These are phyloP conservation scores for Jacana jacana DNA, from an alignment of 2,113 vertebrate genomes.

Conservation along the genomic window DNA sequence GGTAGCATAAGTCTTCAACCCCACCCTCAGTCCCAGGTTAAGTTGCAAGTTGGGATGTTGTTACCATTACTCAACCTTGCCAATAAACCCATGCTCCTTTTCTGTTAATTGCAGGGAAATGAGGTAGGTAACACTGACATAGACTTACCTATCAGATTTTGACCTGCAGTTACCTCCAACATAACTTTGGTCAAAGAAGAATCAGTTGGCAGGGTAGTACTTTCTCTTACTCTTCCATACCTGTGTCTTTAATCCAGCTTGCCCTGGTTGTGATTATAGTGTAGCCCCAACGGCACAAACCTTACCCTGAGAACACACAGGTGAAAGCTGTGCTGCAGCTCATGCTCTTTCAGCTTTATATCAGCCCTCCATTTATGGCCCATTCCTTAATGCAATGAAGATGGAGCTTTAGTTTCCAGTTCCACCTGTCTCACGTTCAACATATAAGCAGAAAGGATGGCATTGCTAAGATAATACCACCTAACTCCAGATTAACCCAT, in stretches of 20 bases:
- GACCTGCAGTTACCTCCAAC: background rate
- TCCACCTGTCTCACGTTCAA: background rate
- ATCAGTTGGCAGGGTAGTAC: background rate
- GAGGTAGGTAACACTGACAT: background rate
- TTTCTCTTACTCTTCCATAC: rapidly evolving
- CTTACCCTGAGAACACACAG: background rate
- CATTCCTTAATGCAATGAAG: background rate
- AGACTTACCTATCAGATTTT: background rate
- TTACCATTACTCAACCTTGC: background rate
- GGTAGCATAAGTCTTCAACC: background rate
- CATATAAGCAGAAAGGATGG: background rate
- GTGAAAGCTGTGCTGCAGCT: background rate
- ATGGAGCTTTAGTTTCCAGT: background rate
- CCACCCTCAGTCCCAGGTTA: background rate
- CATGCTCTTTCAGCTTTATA: background rate
- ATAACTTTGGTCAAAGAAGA: background rate
- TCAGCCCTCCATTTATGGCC: background rate
- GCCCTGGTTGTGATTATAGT: background rate
- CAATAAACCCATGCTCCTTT: background rate
- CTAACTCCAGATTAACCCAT: background rate
- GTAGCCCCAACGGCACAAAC: background rate
- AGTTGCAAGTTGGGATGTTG: background rate
- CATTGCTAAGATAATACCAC: background rate
- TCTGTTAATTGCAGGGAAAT: background rate
- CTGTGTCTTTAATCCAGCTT: background rate